Base-by-base conservation (phyloP, 2,113 vertebrate species). In the Pelmatolapia mariae region DNA sequence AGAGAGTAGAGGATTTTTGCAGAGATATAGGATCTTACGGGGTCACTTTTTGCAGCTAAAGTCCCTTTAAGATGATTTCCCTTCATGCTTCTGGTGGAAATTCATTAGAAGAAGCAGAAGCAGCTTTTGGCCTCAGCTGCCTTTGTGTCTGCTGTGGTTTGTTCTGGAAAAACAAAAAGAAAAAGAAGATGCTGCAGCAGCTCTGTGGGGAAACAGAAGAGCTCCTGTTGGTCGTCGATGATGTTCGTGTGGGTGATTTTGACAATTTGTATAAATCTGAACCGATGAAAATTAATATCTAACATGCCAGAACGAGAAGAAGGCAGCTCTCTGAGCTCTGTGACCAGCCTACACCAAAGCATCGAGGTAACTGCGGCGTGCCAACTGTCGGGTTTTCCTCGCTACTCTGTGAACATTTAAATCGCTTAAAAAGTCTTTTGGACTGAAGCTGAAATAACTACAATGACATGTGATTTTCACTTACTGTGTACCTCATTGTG, bases 251-350 rank as follows among this genome's bases (percentile, higher is more conserved):
- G 22, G 22, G 1, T 45, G 38, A 73, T 10, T 16, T 73, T 73
- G 8, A 45, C 22, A 6, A 10, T 26, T 26, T 76, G 68, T 26
- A 76, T 76, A 24, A 76, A 10, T 26, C 24, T 18, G 24, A 76
- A 47, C 68, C 0, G 6, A 47, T 45, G 24, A 1, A 76, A 29
- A 18, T 47, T 0, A 18, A 47, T 0, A 18, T 29, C 16, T 29
- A 47, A 29, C 7, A 16, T 47, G 54, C 19, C 53, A 54, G 11
- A 3, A 56, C 3, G 11, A 26, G 54, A 26, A 56, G 4, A 56
- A 26, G 11, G 10, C 54, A 7, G 6, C 22, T 57, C 6, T 26
- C 11, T 7, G 22, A 45, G 66, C 38, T 73, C 9, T 7, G 13
- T 73, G 68, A 73, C 13, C 68, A 45, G 5, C 12, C 7, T 0